Conservation (phyloP, 2,797 vertebrate genomes). For the Halcyon smyrnensis region DNA sequence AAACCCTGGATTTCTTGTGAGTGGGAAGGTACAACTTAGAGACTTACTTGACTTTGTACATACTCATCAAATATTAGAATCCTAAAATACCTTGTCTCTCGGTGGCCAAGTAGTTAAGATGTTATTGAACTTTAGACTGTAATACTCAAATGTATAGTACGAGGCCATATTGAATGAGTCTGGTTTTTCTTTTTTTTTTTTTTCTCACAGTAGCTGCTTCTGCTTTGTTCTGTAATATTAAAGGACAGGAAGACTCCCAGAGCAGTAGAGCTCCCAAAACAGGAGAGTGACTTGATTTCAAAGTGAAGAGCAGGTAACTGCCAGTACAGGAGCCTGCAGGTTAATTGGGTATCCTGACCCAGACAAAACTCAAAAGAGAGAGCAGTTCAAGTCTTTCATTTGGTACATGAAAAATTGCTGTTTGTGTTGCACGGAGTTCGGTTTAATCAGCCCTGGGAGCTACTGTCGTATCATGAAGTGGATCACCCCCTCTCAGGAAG, state of each 20-base stretch:
- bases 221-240: conserved; percentile 62
- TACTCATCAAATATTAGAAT: conserved; percentile 2
- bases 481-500: conserved; percentile 56
- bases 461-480: conserved; percentile 35
- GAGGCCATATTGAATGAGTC: conserved; percentile 36
- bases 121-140: conserved; percentile 48
- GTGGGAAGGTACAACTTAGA: neutral
- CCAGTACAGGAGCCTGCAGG: conserved; percentile 58
- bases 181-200: neutral
- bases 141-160: neutral
- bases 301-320: conserved; percentile 73
- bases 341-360: conserved; percentile 77
- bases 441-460: conserved; percentile 68
- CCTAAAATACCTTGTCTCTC: conserved; percentile 21
- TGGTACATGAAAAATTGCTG: conserved; percentile 62
- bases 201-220: neutral
- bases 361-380: conserved; percentile 72
- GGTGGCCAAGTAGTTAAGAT: conserved; percentile 24
- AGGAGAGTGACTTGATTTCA: conserved; percentile 71
- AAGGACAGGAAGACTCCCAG: conserved; percentile 57
- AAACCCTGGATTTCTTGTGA: neutral
- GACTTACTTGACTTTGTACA: conserved; percentile 21
- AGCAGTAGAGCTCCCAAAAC: conserved; percentile 62
- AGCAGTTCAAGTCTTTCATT: conserved; percentile 65
- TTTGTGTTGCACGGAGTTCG: conserved; percentile 68